Base-by-base conservation (phyloP, 2,888 invertebrate genomes). In the Neoaliturus tenellus region DNA sequence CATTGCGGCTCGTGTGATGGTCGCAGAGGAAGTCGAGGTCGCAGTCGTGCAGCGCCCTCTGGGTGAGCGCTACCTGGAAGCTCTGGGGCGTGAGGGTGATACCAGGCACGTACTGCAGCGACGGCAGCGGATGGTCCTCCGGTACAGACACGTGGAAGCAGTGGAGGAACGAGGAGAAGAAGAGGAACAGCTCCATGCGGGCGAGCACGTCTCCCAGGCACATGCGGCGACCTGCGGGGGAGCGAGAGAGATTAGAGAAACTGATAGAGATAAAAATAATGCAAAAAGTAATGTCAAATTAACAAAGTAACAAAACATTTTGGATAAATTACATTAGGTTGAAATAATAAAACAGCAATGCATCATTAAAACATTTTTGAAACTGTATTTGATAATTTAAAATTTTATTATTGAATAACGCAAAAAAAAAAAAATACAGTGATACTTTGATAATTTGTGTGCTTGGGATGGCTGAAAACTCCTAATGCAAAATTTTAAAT, bases 161-260 rank as follows among this genome's bases (percentile, higher is more conserved):
- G 90, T 98, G 98, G 90, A 98, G 92, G 87, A 98, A 92, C 84
- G 95, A 94, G 10, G 96, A 92, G 90, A 98, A 96, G 92, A 98
- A 97, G 87, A 97, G 93, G 91, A 97, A 98, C 88, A 98, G 93
- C 89, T 98, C 98, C 96, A 97, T 97, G 85, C 96, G 93, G 0
- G 98, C 98, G 80, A 98, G 91, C 0, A 96, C 95, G 89, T 98
- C 97, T 0, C 98, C 98, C 23, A 98, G 92, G 88, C 98, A 98
- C 96, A 97, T 97, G 39, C 98, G 93, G 51, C 97, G 92, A 0
- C 97, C 91, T 91, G 87, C 20, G 23, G 14, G 51, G 8, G 51
- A 51, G 12, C 20, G 10, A 20, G 10, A 2, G 20, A 1, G 23
- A 51, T 2, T 10, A 51, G 6, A 39, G 39, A 6, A 39, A 39